A percentile compares a stretch with the other conserved stretches of the same genome.
These are phyloP conservation scores for Pollachius pollachius DNA, from an alignment of 2,113 vertebrate species.

Conservation along the genomic window DNA sequence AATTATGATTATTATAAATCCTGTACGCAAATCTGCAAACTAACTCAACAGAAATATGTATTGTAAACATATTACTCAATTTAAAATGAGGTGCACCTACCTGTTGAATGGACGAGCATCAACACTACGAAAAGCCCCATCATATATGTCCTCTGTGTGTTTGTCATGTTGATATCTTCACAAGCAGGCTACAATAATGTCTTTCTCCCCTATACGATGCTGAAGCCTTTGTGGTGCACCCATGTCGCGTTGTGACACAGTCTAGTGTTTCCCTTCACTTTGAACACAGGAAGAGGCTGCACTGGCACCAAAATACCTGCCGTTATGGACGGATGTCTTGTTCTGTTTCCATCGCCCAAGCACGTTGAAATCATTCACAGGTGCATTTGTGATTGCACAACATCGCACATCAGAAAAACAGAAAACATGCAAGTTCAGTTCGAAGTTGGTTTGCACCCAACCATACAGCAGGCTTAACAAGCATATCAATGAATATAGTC, in stretches of 20 bases:
- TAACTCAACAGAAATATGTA: not conserved
- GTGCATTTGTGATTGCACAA: too few species aligned
- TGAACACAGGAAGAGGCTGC: constrained; percentile 55
- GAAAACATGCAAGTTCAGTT: too few species aligned
- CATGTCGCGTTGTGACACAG: not conserved
- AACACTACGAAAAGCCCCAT: constrained; percentile 30
- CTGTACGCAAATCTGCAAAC: not conserved
- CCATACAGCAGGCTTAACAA: too few species aligned
- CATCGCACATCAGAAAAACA: too few species aligned
- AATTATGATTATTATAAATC: not conserved
- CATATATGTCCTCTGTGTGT: constrained; percentile 15
- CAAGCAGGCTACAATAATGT: not conserved
- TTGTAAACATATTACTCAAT: too few species aligned
- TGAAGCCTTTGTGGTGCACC: not conserved
- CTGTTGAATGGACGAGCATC: constrained; percentile 24
- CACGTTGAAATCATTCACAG: not conserved
- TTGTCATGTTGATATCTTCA: not conserved
- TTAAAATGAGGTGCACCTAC: constrained; percentile 26
- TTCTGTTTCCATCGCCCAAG: constrained; percentile 32
- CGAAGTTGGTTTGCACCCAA: too few species aligned
- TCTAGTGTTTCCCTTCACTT: constrained; percentile 1
- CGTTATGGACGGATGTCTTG: constrained; percentile 9
- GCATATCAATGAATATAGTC: too few species aligned
- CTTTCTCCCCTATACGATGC: not conserved
- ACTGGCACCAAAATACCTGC: constrained; percentile 16